phyloP scores from a whole-genome alignment of 2,113 vertebrate genomes.

The Tyto alba region DNA sequence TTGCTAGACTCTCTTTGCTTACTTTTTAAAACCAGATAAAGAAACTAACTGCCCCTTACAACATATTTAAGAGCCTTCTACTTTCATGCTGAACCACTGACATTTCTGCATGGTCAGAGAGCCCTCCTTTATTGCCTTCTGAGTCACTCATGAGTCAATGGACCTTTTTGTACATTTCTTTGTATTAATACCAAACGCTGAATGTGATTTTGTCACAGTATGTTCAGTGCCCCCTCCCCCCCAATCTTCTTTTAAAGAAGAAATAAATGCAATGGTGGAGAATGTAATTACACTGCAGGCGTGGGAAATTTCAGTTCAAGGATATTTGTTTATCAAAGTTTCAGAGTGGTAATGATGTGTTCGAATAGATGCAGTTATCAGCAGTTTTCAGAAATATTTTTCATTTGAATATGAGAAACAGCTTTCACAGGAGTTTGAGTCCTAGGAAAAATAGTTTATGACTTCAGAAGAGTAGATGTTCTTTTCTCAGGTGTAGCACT shows the following conservation, averaged over 20 bases:
- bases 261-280: neutral
- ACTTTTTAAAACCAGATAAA: constrained; percentile 29
- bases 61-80: neutral
- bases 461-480: neutral
- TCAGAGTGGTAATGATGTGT: neutral
- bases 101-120: neutral
- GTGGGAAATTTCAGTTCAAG: neutral
- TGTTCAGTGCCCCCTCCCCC: neutral
- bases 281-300: neutral
- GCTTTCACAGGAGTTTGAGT: neutral
- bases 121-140: neutral
- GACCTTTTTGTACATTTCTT: neutral
- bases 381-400: neutral
- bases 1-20: constrained; percentile 9
- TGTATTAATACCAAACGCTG: neutral
- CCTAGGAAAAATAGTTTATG: neutral
- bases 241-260: neutral
- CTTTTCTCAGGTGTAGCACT: neutral
- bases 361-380: neutral
- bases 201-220: neutral
- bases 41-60: neutral
- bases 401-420: neutral
- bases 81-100: neutral
- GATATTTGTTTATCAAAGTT: neutral
- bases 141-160: constrained; percentile 31